Percentiles rank a stretch among this genome's conserved stretches.
Conservation (phyloP, 2,888 invertebrate species). For the Scaptomyza cyrtandrae region DNA sequence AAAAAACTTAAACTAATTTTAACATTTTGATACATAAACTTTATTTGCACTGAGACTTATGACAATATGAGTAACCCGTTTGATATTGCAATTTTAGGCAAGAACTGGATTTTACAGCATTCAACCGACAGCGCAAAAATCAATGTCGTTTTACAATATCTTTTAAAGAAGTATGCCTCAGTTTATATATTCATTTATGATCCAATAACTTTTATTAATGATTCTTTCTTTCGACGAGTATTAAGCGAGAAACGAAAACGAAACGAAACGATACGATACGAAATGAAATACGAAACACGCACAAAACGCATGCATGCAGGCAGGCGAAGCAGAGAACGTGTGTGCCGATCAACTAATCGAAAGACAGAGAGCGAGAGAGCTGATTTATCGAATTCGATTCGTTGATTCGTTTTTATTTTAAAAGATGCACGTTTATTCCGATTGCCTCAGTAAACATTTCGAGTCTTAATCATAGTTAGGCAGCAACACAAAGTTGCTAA, state of each 20-base stretch:
- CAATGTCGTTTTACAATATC: constrained; percentile 94
- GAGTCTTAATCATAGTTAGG: constrained; percentile 45
- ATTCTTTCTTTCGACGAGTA: constrained; percentile 77
- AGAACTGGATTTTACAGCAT: constrained; percentile 98
- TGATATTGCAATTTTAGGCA: constrained; percentile 87
- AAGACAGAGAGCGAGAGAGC: constrained; percentile 22
- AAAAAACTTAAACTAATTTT: constrained; percentile 5
- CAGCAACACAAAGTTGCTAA: constrained; percentile 25
- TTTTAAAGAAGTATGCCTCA: constrained; percentile 91
- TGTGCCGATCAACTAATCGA: constrained; percentile 32
- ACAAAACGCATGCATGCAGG: constrained; percentile 26
- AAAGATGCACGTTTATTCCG: constrained; percentile 18
- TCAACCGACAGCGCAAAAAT: constrained; percentile 92
- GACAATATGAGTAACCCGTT: constrained; percentile 84
- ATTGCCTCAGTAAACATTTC: constrained; percentile 19
- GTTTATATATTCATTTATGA: constrained; percentile 78
- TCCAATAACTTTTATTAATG: constrained; percentile 72
- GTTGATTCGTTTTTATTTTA: constrained; percentile 48
- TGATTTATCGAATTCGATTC: constrained; percentile 17
- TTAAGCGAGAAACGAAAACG: constrained; percentile 48
- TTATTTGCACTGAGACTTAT: constrained; percentile 58
- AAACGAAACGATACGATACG: constrained; percentile 5
- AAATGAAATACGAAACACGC: constrained; percentile 10
- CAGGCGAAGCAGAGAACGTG: constrained; percentile 20
- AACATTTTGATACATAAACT: constrained; percentile 31